Evolutionary conservation across 92 coral and sea anemone genomes (phyloP).

Genomic region (Isaurus tuberculatus): DNA sequence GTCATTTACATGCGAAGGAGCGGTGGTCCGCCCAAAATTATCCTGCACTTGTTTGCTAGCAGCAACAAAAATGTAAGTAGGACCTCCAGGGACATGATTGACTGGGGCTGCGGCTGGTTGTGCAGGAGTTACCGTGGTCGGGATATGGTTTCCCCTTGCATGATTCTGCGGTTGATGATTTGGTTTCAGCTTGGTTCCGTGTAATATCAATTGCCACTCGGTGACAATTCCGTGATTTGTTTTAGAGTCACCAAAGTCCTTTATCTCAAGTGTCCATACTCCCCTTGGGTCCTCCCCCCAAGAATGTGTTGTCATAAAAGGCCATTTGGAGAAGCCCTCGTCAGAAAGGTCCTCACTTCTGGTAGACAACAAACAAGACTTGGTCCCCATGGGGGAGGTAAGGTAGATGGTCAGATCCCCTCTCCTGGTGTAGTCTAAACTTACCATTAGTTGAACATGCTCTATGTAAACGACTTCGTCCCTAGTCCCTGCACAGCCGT

Average conservation of each 20-base stretch:
- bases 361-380: slow-evolving; percentile 91
- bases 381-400: slow-evolving; percentile 99
- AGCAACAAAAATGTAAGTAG: slow-evolving; percentile 89
- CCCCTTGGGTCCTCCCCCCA: slow-evolving; percentile 99
- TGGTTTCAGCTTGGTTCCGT: slow-evolving; percentile 95
- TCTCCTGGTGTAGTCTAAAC: slow-evolving; percentile 91
- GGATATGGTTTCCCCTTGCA: slow-evolving; percentile 74
- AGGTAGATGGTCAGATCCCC: slow-evolving; percentile 93
- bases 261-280: slow-evolving; percentile 95
- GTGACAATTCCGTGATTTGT: slow-evolving; percentile 87
- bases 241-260: slow-evolving; percentile 88
- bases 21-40: slow-evolving; percentile 27
- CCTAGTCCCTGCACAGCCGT: slow-evolving; percentile 88
- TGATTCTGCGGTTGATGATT: slow-evolving; percentile 81
- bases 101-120: slow-evolving; percentile 49
- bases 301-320: slow-evolving; percentile 98
- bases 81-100: slow-evolving; percentile 78
- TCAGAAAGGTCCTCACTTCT: slow-evolving; percentile 95
- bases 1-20: slow-evolving; percentile 5
- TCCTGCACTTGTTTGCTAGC: slow-evolving; percentile 48
- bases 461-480: slow-evolving; percentile 93
- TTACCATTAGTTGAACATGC: slow-evolving; percentile 92
- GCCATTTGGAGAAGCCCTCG: slow-evolving; percentile 99
- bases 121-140: slow-evolving; percentile 64
- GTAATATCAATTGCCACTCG: slow-evolving; percentile 95